phyloP scores from a whole-genome alignment of 2,113 vertebrate genomes.

The Rhagologus leucostigma region DNA sequence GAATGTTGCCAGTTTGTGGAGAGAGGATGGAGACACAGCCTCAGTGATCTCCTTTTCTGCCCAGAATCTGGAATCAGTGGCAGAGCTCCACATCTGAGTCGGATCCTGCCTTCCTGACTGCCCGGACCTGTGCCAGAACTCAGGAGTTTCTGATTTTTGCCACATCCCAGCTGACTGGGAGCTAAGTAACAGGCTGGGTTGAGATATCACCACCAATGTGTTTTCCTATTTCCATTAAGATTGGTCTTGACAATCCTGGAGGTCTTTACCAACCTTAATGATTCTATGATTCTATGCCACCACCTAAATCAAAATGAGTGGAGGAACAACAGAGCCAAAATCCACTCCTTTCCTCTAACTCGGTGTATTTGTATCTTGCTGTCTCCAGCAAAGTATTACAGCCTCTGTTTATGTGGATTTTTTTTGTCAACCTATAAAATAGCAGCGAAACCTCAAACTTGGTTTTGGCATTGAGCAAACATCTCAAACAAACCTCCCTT shows the following conservation, averaged over 20 bases:
- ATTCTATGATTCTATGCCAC: background rate
- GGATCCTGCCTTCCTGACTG: background rate
- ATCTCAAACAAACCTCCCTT: background rate
- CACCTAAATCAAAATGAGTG: background rate
- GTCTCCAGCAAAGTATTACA: background rate
- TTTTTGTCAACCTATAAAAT: background rate
- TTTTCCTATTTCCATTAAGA: background rate
- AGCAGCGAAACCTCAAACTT: background rate
- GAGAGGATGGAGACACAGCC: background rate
- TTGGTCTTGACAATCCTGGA: background rate
- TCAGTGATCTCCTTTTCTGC: background rate
- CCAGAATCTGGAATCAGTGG: accelerated
- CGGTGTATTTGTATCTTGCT: background rate
- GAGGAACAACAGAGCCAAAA: background rate
- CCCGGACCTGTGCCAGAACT: background rate
- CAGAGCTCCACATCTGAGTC: background rate
- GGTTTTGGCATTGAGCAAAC: background rate
- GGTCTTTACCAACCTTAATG: background rate
- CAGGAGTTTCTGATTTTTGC: background rate
- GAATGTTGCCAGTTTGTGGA: background rate
- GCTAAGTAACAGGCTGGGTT: background rate
- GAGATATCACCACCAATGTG: background rate
- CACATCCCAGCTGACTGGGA: background rate
- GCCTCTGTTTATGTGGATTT: background rate
- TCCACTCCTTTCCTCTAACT: background rate